Evolutionary conservation across 2,113 vertebrate species (phyloP).

Genomic region (Empidonax alnorum): DNA sequence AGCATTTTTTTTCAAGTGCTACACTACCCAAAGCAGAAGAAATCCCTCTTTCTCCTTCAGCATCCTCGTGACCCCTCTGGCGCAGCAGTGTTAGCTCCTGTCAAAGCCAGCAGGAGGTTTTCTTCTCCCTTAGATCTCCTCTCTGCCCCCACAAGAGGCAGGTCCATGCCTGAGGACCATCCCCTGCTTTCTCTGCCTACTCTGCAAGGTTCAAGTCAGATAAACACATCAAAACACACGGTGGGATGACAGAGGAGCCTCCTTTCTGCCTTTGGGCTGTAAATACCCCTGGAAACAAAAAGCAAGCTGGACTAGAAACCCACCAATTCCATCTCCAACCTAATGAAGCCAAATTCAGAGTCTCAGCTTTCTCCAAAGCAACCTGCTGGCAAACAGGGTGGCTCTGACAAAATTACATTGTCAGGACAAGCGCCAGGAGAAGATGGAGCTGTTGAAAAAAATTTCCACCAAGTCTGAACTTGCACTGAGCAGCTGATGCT

Average conservation of each 20-base stretch:
- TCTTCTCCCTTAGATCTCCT: not conserved
- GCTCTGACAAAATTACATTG: not conserved
- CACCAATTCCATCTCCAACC: not conserved
- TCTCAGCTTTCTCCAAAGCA: not conserved
- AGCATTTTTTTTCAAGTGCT: not conserved
- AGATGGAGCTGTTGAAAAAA: not conserved
- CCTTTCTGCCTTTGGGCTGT: not conserved
- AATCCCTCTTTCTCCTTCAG: not conserved
- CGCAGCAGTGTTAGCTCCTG: not conserved
- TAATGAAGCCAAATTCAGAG: not conserved
- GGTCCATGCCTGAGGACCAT: not conserved
- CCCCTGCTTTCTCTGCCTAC: not conserved
- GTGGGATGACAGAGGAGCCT: not conserved
- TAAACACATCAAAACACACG: not conserved
- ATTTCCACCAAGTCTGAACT: not conserved
- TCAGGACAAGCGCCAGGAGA: slow-evolving; percentile 6
- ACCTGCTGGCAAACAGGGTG: not conserved
- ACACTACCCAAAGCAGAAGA: not conserved
- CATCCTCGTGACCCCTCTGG: not conserved
- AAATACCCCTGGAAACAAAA: not conserved
- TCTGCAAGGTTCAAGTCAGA: not conserved
- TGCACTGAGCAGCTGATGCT: slow-evolving; percentile 33
- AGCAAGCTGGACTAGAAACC: not conserved
- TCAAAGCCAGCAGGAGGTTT: not conserved
- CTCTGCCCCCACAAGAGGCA: not conserved